Conservation (phyloP, 2,888 invertebrate genomes). For the Caenorhabditis zanzibari region DNA sequence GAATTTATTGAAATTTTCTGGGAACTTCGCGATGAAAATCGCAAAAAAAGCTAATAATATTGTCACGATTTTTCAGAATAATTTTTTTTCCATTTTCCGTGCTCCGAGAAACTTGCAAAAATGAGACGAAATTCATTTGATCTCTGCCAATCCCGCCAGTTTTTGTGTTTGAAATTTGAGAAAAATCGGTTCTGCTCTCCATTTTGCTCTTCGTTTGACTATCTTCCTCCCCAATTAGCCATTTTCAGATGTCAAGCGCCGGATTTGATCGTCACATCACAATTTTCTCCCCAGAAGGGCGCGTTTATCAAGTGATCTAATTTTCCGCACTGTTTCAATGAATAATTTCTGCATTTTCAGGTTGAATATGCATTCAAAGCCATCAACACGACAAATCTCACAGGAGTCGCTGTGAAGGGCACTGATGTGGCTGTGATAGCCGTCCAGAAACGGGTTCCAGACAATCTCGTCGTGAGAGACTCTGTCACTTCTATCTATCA, state of each 20-base stretch:
- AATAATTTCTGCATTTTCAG: slow-evolving; percentile 77
- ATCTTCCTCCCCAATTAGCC: background rate
- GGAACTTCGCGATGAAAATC: too few species aligned
- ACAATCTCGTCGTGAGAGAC: slow-evolving; percentile 93
- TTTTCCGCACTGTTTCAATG: background rate
- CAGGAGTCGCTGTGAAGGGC: slow-evolving; percentile 94
- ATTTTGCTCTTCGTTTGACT: background rate
- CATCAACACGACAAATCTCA: slow-evolving; percentile 97
- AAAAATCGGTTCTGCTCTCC: too few species aligned
- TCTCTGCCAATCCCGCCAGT: too few species aligned
- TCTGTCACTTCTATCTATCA: slow-evolving; percentile 95
- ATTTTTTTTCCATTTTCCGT: too few species aligned
- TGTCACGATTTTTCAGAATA: too few species aligned
- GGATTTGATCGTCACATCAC: slow-evolving; percentile 99
- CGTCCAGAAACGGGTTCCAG: slow-evolving; percentile 97
- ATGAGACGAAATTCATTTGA: too few species aligned
- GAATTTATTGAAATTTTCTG: too few species aligned
- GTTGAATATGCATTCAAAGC: slow-evolving; percentile 99
- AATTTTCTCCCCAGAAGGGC: slow-evolving; percentile 99
- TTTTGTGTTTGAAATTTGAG: too few species aligned
- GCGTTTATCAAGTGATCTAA: slow-evolving; percentile 98
- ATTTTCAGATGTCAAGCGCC: slow-evolving; percentile 89
- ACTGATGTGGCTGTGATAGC: slow-evolving; percentile 95
- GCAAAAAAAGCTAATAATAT: too few species aligned
- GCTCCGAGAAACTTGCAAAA: too few species aligned